Evolutionary conservation across 2,113 vertebrate species (phyloP), one percentile per base, ranked within the genome.

Genomic region (Notothenia coriiceps): DNA sequence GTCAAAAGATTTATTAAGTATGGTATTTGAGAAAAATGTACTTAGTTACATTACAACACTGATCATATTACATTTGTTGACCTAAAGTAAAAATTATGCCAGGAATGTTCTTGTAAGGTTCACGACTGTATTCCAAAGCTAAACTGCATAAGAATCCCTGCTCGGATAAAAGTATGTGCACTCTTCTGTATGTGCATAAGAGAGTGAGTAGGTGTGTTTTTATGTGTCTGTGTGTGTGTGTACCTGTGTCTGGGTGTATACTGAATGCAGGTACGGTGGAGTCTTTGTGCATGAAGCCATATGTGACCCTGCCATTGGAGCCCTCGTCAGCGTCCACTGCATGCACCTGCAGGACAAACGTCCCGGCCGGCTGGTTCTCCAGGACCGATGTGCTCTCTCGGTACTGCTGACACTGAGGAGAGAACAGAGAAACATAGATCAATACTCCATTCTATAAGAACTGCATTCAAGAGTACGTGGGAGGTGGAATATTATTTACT

Each of bases 311-410:
- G n/a, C 97, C 96, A 61, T 97, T 97, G 85, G 92, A 92, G 74
- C 97, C 97, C 77, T 96, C 96, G 70, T 98, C 97, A 13, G 95
- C 96, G 84, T 98, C 97, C 82, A 93, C 94, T 5, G 97, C 97
- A 47, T 96, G 94, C 18, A 97, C 95, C 84, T 97, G 96, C 72
- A 97, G 93, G 14, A 97, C 96, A 10, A 95, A 94, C 0, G 96
- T 96, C 47, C 96, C 97, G 1, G 93, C 87, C 3, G 96, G 96
- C 89, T 97, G 96, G 86, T 97, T 98, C 92, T 98, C 97, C 88
- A 96, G 83, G 29, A 98, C 96, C 2, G 95, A 94, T 1, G 96
- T 95, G 59, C 95, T 94, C 56, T 97, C 96, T 22, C 83, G 77
- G 73, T 97, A 97, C 92, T 96, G 92, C 15, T 96, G 95, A 87